Base-by-base conservation (phyloP, 2,888 invertebrate genomes). In the Leistus spinibarbis region DNA sequence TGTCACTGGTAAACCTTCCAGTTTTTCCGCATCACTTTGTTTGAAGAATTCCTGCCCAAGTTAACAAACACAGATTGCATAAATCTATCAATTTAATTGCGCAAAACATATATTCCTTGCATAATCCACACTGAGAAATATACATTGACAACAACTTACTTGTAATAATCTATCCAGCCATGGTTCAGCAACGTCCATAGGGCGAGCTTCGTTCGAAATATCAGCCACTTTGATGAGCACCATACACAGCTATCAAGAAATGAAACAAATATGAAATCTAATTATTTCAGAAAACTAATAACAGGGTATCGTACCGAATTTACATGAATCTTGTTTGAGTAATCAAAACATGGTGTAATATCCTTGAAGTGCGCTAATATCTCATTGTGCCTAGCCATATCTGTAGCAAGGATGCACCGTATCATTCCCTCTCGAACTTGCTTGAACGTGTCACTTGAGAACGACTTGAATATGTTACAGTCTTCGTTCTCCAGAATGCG, bases 161-260 rank as follows among this genome's bases (percentile, higher is more conserved):
- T 91, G 90, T 40, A 92, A 86, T 57, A 94, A 87, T 76, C 91
- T 90, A 82, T 94, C 94, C 77, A 94, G 84, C 94, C 94, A 94
- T 0, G 93, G 93, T 79, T 94, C 94, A 1, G 94, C 94, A 7
- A 94, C 93, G 80, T 93, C 92, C 90, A 94, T 91, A 22, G 94
- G 94, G 71, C 94, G 86, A 0, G 93, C 93, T 85, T 94, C 94
- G 84, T 94, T 94, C 76, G 94, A 94, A 81, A 94, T 94, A 84
- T 94, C 94, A 23, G 94, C 93, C 76, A 93, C 93, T 87, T 95
- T 95, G 82, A 95, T 94, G 79, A 95, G 88, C 78, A 94, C 90
- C 93, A 93, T 93, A 81, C 91, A 91, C 65, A 93, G 86, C 93
- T 93, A 40, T 40, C 13, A 40, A 40, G 9, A 57, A 5, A 57